These are phyloP conservation scores for Aleiodes sp. DNA, from an alignment of 1,140 invertebrate species.

Conservation along the genomic window DNA sequence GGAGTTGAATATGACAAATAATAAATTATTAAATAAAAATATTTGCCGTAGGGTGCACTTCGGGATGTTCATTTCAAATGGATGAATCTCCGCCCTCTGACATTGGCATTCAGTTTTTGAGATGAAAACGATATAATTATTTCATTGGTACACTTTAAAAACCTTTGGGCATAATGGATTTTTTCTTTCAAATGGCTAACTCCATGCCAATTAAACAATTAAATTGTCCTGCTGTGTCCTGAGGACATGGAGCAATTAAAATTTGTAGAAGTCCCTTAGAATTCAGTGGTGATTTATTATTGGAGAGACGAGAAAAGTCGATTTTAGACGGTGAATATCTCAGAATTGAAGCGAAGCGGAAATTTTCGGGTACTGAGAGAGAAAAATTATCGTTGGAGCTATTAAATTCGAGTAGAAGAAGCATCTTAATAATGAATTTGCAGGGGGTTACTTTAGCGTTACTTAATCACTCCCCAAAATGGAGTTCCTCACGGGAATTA, in stretches of 20 bases:
- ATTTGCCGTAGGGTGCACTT: background rate
- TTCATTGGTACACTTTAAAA: background rate
- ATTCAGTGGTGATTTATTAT: background rate
- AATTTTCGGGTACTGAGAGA: too few species aligned
- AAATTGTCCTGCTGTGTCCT: constrained; percentile 39
- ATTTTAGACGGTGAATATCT: too few species aligned
- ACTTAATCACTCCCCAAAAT: too few species aligned
- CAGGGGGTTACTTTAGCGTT: too few species aligned
- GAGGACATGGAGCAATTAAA: background rate
- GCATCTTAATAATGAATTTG: too few species aligned
- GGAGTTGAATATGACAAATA: constrained; percentile 3
- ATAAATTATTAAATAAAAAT: constrained; percentile 6
- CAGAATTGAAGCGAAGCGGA: too few species aligned
- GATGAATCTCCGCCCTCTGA: constrained; percentile 5
- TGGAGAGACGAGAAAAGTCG: too few species aligned
- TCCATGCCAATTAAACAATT: constrained; percentile 52
- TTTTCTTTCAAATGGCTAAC: background rate
- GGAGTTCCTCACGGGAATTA: too few species aligned
- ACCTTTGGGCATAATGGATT: background rate
- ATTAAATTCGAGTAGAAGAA: too few species aligned
- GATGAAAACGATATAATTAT: constrained; percentile 21
- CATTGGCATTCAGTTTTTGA: background rate
- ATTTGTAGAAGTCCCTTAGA: background rate
- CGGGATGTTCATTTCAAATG: background rate
- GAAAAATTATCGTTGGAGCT: too few species aligned